These are phyloP conservation scores for Zootermopsis nevadensis DNA, from an alignment of 2,888 invertebrate species.

Conservation along the genomic window DNA sequence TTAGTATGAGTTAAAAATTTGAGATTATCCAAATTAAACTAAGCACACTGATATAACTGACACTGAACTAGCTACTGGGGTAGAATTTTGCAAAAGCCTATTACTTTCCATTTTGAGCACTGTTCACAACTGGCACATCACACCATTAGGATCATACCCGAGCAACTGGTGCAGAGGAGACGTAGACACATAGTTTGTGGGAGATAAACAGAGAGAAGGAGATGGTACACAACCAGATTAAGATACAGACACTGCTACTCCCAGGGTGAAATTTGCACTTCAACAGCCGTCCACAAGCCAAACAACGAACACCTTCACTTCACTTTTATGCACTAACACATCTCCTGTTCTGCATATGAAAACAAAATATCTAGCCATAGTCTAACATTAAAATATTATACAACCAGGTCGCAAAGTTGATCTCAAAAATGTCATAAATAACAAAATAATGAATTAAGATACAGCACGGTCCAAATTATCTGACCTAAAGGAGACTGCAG, in stretches of 20 bases:
- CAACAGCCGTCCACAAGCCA: slow-evolving; percentile 25
- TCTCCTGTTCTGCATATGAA: not conserved
- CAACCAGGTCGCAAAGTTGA: not conserved
- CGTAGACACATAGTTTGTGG: slow-evolving; percentile 63
- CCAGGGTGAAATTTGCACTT: slow-evolving; percentile 13
- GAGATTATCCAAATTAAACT: too few relatives aligned
- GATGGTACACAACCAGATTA: not conserved
- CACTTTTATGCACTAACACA: not conserved
- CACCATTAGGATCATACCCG: slow-evolving; percentile 63
- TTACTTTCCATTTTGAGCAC: slow-evolving; percentile 6
- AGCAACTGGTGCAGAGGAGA: slow-evolving; percentile 68
- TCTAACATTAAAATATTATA: not conserved
- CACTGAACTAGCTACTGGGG: too few relatives aligned
- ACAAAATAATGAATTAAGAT: too few relatives aligned
- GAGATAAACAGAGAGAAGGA: slow-evolving; percentile 24
- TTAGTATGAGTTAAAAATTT: too few relatives aligned
- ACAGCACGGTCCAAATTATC: too few relatives aligned
- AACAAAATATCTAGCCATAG: not conserved
- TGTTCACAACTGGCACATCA: slow-evolving; percentile 2
- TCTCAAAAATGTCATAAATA: not conserved
- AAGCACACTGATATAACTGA: too few relatives aligned
- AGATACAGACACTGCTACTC: slow-evolving; percentile 23
- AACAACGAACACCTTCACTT: slow-evolving; percentile 6
- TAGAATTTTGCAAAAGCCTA: too few relatives aligned
- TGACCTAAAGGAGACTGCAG: too few relatives aligned